Conservation (phyloP, 2,113 vertebrate species). For the Zeus faber region DNA sequence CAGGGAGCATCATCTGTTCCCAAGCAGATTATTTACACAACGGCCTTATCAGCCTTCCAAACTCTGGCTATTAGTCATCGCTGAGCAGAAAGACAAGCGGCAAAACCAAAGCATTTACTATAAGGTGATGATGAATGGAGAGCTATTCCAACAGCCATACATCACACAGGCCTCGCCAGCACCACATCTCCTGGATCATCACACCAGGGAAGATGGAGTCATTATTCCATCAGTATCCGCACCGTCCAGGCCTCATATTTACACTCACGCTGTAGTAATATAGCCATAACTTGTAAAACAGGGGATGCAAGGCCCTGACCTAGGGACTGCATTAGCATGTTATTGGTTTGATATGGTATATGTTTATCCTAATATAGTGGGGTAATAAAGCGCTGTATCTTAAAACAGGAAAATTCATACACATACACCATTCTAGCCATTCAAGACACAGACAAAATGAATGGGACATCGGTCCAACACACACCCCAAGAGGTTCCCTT, state of each 20-base stretch:
- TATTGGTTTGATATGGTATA: too few relatives aligned
- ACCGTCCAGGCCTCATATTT: slow-evolving; percentile 65
- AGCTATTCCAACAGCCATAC: slow-evolving; percentile 82
- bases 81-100: slow-evolving; percentile 84
- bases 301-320: too few relatives aligned
- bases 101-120: slow-evolving; percentile 90
- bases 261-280: too few relatives aligned
- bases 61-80: slow-evolving; percentile 93
- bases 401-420: too few relatives aligned
- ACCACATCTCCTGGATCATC: slow-evolving; percentile 80
- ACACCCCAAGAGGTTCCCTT: too few relatives aligned
- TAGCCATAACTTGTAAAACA: too few relatives aligned
- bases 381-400: too few relatives aligned
- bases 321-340: too few relatives aligned
- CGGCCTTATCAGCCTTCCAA: slow-evolving; percentile 87
- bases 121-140: slow-evolving; percentile 93
- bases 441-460: too few relatives aligned
- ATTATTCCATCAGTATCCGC: slow-evolving; percentile 83
- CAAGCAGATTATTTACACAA: slow-evolving; percentile 90
- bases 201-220: slow-evolving; percentile 81
- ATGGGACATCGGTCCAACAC: too few relatives aligned
- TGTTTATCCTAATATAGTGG: too few relatives aligned
- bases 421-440: too few relatives aligned
- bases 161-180: slow-evolving; percentile 80
- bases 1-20: slow-evolving; percentile 65